These are phyloP conservation scores for Syndactyla subalaris DNA, from an alignment of 2,797 vertebrate genomes.

Conservation along the genomic window DNA sequence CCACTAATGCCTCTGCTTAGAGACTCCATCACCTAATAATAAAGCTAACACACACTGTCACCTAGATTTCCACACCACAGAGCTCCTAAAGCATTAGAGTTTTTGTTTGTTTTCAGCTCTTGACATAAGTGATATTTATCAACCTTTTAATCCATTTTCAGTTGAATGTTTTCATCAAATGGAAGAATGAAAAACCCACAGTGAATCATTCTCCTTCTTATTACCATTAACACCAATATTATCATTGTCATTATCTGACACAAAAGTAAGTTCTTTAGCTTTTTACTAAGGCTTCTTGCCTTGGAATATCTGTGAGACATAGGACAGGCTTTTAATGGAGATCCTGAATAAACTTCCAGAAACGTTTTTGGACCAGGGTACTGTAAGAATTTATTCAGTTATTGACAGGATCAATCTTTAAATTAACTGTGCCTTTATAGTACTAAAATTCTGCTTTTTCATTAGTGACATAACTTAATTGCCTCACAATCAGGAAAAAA, in stretches of 20 bases:
- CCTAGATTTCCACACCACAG: neutral
- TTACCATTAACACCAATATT: neutral
- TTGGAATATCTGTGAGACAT: neutral
- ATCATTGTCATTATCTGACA: neutral
- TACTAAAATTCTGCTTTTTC: slow-evolving; percentile 63
- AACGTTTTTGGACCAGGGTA: neutral
- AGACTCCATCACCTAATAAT: neutral
- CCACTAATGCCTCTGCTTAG: neutral
- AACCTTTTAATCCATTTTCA: neutral
- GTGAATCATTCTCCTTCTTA: neutral
- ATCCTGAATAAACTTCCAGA: slow-evolving; percentile 44
- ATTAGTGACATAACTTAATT: slow-evolving; percentile 76
- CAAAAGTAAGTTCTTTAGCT: neutral
- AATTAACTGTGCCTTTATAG: slow-evolving; percentile 51
- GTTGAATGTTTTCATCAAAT: neutral
- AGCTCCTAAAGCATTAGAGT: neutral
- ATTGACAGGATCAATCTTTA: slow-evolving; percentile 51
- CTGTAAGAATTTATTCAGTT: neutral
- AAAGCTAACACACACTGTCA: neutral
- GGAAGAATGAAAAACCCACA: neutral
- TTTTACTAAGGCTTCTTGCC: neutral
- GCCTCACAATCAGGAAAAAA: slow-evolving; percentile 61
- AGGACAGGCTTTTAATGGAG: neutral
- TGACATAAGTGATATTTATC: neutral
- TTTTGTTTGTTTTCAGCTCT: neutral